Percentiles rank a stretch among this genome's conserved stretches.
These are phyloP conservation scores for Scrobipalpa atriplicella DNA, from an alignment of 2,888 invertebrate genomes.

Conservation along the genomic window DNA sequence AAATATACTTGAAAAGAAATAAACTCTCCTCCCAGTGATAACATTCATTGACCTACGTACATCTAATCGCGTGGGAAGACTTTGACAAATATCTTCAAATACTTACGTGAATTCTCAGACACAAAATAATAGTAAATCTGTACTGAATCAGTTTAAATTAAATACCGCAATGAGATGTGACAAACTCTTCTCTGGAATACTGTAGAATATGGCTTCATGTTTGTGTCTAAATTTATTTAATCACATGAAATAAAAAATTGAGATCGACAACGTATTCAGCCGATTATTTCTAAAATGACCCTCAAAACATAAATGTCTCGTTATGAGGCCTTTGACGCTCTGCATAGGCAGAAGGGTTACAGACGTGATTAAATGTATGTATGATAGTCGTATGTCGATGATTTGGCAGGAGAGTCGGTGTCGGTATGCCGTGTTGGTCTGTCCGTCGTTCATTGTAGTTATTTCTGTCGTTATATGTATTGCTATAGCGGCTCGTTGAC, in stretches of 20 bases:
- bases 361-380: neutral
- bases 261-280: too few species aligned
- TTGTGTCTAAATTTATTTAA: too few species aligned
- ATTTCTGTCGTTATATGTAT: slow-evolving; percentile 21
- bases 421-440: neutral
- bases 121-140: neutral
- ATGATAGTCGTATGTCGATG: neutral
- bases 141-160: too few species aligned
- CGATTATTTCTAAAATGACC: too few species aligned
- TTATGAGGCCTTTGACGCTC: neutral
- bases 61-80: neutral
- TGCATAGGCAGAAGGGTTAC: too few species aligned
- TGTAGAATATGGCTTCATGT: too few species aligned
- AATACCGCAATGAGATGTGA: too few species aligned
- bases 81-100: neutral
- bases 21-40: neutral
- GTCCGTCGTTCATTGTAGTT: slow-evolving; percentile 22
- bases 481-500: slow-evolving; percentile 10
- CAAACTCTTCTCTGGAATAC: neutral
- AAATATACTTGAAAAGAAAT: too few species aligned
- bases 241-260: too few species aligned
- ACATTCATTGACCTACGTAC: slow-evolving; percentile 14
- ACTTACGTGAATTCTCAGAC: neutral
- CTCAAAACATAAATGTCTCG: too few species aligned
- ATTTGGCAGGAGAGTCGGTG: slow-evolving; percentile 10